phyloP scores from a whole-genome alignment of 2,888 invertebrate species.

The Diaphora mendica region DNA sequence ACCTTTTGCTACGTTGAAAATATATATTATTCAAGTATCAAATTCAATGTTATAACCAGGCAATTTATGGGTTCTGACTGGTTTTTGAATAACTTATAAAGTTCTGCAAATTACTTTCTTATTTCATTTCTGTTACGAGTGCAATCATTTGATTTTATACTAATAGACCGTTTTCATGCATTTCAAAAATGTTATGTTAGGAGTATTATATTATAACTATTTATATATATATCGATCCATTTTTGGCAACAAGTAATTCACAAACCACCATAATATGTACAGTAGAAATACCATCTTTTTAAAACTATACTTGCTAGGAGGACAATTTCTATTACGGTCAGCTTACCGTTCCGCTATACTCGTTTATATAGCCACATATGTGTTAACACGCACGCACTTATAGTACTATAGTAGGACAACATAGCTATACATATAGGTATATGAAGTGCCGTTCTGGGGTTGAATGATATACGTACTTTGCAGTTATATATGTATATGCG shows the following conservation, averaged over 20 bases:
- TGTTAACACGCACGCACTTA: neutral
- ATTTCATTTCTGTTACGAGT: neutral
- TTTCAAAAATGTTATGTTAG: no score
- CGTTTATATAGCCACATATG: neutral
- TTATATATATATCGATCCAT: no score
- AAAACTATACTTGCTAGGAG: conserved; percentile 11
- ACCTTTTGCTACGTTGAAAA: neutral
- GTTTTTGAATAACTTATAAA: neutral
- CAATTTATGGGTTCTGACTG: neutral
- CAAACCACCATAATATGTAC: no score
- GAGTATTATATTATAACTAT: no score
- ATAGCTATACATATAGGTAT: conserved; percentile 10
- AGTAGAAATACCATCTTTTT: neutral
- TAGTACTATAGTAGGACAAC: neutral
- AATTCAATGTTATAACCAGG: neutral
- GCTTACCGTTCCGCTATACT: neutral
- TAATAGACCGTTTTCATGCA: no score
- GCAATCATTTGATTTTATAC: neutral
- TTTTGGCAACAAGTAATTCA: no score
- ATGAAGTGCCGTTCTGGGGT: neutral
- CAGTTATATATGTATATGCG: conserved; percentile 16
- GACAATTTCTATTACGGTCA: conserved; percentile 17
- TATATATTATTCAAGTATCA: conserved; percentile 1
- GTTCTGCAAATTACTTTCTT: neutral
- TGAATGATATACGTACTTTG: neutral